Conservation (phyloP, 1,140 invertebrate species). For the Hylaeus anthracinus region DNA sequence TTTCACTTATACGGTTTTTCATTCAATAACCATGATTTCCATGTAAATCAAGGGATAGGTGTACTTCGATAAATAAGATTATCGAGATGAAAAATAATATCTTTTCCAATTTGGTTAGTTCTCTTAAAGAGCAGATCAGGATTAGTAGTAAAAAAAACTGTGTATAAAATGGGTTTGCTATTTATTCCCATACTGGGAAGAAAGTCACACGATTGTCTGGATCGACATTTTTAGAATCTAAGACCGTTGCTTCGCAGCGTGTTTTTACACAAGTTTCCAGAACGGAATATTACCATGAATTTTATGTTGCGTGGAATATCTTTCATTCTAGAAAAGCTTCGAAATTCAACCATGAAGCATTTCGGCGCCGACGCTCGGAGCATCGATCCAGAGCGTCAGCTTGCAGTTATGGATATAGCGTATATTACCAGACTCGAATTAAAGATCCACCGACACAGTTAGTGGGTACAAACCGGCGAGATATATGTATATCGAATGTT, state of each 20-base stretch:
- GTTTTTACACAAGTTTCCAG: background rate
- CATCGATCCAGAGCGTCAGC: constrained; percentile 79
- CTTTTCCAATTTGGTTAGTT: too few species aligned
- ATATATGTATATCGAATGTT: constrained; percentile 20
- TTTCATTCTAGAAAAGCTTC: constrained; percentile 36
- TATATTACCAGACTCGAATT: constrained; percentile 61
- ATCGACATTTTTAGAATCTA: too few species aligned
- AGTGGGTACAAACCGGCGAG: constrained; percentile 26
- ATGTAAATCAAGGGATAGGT: too few species aligned
- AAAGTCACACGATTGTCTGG: too few species aligned
- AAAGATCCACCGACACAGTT: constrained; percentile 47
- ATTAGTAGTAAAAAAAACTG: too few species aligned
- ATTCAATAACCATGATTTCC: too few species aligned
- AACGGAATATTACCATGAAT: background rate
- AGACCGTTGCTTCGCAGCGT: background rate
- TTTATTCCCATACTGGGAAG: too few species aligned
- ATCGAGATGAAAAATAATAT: too few species aligned
- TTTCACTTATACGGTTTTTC: too few species aligned
- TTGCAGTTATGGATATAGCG: constrained; percentile 76
- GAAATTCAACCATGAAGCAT: constrained; percentile 51
- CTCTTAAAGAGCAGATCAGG: too few species aligned
- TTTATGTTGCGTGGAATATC: constrained; percentile 1
- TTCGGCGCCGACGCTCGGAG: constrained; percentile 70
- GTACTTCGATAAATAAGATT: too few species aligned
- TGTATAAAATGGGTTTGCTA: too few species aligned